Evolutionary conservation across 2,113 vertebrate genomes (phyloP).

Genomic region (Phasianus colchicus): DNA sequence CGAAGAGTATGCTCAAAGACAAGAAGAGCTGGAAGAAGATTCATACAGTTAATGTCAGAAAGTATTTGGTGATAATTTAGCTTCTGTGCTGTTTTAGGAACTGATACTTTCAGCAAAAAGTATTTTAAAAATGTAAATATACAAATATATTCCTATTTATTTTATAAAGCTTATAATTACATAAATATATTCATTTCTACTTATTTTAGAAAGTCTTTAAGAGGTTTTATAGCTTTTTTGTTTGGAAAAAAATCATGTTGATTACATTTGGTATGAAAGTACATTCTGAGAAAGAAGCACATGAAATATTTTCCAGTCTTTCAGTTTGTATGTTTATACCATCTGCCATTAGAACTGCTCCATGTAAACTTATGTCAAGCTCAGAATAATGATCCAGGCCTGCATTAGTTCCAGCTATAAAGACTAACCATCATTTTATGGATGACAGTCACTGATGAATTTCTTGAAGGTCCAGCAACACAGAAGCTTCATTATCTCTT

Average conservation of each 20-base stretch:
- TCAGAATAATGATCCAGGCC: background rate
- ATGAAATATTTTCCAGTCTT: background rate
- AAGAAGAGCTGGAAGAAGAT: background rate
- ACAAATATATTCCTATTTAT: background rate
- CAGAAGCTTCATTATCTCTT: background rate
- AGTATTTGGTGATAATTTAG: background rate
- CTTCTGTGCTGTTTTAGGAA: background rate
- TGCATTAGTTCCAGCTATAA: background rate
- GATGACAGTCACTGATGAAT: background rate
- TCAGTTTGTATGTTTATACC: background rate
- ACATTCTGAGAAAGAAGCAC: background rate
- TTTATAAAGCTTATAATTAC: background rate
- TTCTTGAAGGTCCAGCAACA: background rate
- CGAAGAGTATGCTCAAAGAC: background rate
- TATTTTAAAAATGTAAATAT: background rate
- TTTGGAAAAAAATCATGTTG: background rate
- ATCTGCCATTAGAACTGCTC: background rate
- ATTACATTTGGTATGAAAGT: background rate
- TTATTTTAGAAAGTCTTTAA: background rate
- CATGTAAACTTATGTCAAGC: background rate
- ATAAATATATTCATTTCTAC: background rate
- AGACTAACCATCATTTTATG: background rate
- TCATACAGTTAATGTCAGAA: background rate
- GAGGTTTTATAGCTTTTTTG: background rate
- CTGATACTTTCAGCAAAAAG: background rate